Base-by-base conservation (phyloP, 2,888 invertebrate genomes). In the Pandemis corylana region DNA sequence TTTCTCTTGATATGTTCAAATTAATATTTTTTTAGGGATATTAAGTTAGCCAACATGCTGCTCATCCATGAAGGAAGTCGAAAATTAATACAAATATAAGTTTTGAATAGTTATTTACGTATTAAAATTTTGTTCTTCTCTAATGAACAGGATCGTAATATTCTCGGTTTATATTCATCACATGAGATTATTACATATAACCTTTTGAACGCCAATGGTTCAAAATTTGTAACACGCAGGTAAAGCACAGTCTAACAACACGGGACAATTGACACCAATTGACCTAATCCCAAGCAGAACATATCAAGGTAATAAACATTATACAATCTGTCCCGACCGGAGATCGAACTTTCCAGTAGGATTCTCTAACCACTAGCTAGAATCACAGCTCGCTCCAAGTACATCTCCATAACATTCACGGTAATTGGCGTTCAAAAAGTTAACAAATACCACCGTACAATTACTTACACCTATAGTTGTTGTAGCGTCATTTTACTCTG, bases 401-500 rank as follows among this genome's bases (percentile, higher is more conserved):
- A 46, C 46, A 46, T 10, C 46, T 46, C 12, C 46, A 46, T 3
- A 46, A 13, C 12, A 12, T 10, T 46, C 10, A 15, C 2, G 12
- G 9, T 56, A 15, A 56, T 56, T 6, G 64, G 12, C 20, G 20
- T 44, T 46, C 2, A 7, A 12, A 44, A 44, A 0, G 46, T 49
- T 49, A 49, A n/a, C 28, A 20, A 46, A 46, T 20, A 46, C 9
- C 12, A 36, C 7, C 49, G 44, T 59, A 63, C 62, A 67, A n/a
- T 44, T 69, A 71, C 75, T 75, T 75, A 75, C 75, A 75, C 71
- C 70, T 75, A 75, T 41, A 65, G 75, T 66, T 62, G 67, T 76
- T 76, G 79, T 75, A 80, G 77, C 81, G 80, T 80, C 79, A 79
- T 78, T 78, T 79, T 70, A 75, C 49, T 68, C 20, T 44, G 51